Base-by-base conservation (phyloP, 2,797 vertebrate genomes). In the Brachyalestes nurse region DNA sequence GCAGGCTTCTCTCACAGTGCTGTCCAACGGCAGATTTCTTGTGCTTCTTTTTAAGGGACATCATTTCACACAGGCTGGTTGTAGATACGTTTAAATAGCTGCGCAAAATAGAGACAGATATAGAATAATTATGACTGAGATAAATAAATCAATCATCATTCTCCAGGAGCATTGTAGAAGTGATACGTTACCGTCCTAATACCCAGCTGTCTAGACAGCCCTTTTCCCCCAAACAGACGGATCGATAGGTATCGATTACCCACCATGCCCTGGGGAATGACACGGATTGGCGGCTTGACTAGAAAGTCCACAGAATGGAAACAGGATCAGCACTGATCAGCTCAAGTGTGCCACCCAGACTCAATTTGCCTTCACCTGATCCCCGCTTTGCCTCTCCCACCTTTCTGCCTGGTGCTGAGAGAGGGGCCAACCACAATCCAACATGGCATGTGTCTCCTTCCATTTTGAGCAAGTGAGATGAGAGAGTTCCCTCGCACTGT, bases 181-280 rank as follows among this genome's bases (percentile, higher is more conserved):
- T 86, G 84, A 84, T 83, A 83, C 65, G 81, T 76, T 74, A 73
- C 65, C 82, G 82, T 85, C 80, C 74, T 70, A 80, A 84, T 86
- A 79, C 77, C 81, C 77, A 79, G 79, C 74, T 79, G 88, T 86
- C 86, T 86, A 88, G 84, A 88, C 85, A 86, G 85, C 51, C 80
- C 82, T 67, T 84, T 85, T 74, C 75, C 28, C 78, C 84, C 77
- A 84, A 86, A 88, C 81, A 82, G 82, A 85, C 77, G 55, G 84
- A 87, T 89, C 88, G 65, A 88, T 88, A 75, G 28, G 78, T 84
- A 89, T 86, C 72, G 88, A 87, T 86, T 84, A 79, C 75, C 51
- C 42, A 5, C 85, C 64, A 58, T 81, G 79, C 83, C 79, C 77
- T 73, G 61, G 81, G 84, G 83, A 82, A 83, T 81, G 75, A 83